phyloP scores from a whole-genome alignment of 1,140 invertebrate species.

The Drosophila pectinifera region DNA sequence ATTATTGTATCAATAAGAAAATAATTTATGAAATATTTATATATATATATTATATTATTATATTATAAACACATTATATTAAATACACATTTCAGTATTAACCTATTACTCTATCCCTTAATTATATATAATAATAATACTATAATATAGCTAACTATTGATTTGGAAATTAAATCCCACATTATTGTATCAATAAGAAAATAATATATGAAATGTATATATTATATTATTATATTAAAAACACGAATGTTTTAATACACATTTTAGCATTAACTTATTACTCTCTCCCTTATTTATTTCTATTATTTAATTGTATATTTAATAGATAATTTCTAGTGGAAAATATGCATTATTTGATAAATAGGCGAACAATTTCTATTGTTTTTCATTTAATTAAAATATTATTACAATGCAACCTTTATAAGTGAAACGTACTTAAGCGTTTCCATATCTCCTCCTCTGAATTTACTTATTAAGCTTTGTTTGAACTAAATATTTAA shows the following conservation, averaged over 20 bases:
- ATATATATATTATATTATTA: too few relatives aligned
- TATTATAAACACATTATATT: too few relatives aligned
- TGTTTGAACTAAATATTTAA: neutral
- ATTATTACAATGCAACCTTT: neutral
- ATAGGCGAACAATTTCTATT: neutral
- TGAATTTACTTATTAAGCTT: neutral
- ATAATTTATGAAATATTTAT: too few relatives aligned
- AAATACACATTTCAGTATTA: neutral
- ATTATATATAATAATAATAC: too few relatives aligned
- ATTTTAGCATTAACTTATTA: neutral
- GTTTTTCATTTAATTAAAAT: neutral
- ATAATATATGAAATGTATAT: too few relatives aligned
- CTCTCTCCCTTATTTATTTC: too few relatives aligned
- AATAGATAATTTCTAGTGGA: too few relatives aligned
- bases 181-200: neutral
- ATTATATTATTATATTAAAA: too few relatives aligned
- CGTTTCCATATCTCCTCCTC: too few relatives aligned
- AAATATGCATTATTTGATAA: neutral
- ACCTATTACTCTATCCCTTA: neutral
- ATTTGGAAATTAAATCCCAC: neutral
- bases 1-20: neutral
- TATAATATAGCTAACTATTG: too few relatives aligned
- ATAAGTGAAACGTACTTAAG: neutral
- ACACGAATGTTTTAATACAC: too few relatives aligned
- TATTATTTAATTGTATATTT: neutral